These are phyloP conservation scores for Pteronotus mesoamericanus DNA, from an alignment of 2,797 vertebrate genomes.

Conservation along the genomic window DNA sequence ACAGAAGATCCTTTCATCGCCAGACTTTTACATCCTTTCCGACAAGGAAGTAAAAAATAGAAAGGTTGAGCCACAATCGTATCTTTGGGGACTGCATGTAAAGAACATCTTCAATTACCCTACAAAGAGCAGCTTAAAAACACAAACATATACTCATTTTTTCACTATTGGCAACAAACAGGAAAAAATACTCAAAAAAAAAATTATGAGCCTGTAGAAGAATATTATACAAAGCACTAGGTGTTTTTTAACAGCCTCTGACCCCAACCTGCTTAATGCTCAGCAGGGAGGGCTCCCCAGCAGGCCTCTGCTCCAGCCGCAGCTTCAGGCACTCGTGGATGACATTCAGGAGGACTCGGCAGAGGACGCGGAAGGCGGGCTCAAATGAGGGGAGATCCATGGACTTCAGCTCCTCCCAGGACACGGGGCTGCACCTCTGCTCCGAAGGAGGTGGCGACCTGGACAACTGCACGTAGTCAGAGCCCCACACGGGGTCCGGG, in stretches of 20 bases:
- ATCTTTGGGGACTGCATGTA: background rate
- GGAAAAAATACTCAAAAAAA: background rate
- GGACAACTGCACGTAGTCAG: slow-evolving; percentile 92
- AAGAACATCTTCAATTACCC: background rate
- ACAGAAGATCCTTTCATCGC: background rate
- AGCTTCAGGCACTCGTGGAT: slow-evolving; percentile 99
- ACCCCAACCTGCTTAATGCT: slow-evolving; percentile 97
- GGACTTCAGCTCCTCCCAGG: slow-evolving; percentile 92
- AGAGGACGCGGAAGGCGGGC: slow-evolving; percentile 96
- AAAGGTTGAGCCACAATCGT: background rate
- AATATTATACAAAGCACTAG: accelerated
- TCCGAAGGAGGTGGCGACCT: slow-evolving; percentile 81
- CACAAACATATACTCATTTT: background rate
- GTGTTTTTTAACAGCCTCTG: background rate
- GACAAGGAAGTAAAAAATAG: background rate
- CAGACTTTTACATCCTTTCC: background rate
- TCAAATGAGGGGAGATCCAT: slow-evolving; percentile 98
- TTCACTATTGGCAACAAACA: background rate
- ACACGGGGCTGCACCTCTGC: slow-evolving; percentile 88
- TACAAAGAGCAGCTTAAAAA: background rate
- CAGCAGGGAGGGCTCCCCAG: slow-evolving; percentile 96
- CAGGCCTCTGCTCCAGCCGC: slow-evolving; percentile 95
- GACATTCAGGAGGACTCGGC: slow-evolving; percentile 96
- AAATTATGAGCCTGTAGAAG: background rate
- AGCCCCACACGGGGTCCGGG: slow-evolving; percentile 95